These are phyloP conservation scores for Chironomus tepperi DNA, from an alignment of 1,140 invertebrate species.

Conservation along the genomic window DNA sequence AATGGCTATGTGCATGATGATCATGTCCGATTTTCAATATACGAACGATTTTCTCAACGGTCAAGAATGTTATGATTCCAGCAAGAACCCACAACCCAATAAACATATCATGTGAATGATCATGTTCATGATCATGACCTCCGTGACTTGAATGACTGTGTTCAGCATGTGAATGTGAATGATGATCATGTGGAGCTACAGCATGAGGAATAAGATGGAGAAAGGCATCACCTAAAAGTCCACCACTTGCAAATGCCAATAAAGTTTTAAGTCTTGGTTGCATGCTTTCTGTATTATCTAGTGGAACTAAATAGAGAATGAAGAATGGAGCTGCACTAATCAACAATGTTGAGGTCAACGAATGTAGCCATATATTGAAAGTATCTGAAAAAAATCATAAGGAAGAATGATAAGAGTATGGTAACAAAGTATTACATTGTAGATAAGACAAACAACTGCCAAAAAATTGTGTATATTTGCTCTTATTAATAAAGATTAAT, in stretches of 20 bases:
- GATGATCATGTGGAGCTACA: slow-evolving; percentile 53
- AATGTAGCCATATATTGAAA: slow-evolving; percentile 63
- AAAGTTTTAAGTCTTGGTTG: slow-evolving; percentile 71
- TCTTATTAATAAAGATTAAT: neutral
- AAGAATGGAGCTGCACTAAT: slow-evolving; percentile 92
- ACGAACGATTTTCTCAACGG: slow-evolving; percentile 86
- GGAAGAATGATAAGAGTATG: neutral
- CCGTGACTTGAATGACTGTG: slow-evolving; percentile 45
- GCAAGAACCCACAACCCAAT: slow-evolving; percentile 80
- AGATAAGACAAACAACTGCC: neutral
- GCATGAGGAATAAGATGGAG: slow-evolving; percentile 92
- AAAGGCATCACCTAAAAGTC: slow-evolving; percentile 91
- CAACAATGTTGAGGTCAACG: slow-evolving; percentile 77
- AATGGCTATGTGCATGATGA: slow-evolving; percentile 48
- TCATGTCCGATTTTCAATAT: slow-evolving; percentile 74
- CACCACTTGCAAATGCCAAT: slow-evolving; percentile 91
- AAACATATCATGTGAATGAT: slow-evolving; percentile 59
- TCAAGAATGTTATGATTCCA: slow-evolving; percentile 83
- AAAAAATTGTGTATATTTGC: neutral
- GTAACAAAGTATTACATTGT: no score
- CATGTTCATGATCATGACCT: slow-evolving; percentile 42
- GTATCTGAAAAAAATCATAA: slow-evolving; percentile 31
- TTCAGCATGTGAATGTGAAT: slow-evolving; percentile 39
- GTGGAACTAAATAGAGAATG: slow-evolving; percentile 86
- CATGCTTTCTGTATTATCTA: slow-evolving; percentile 77